Percentiles rank a stretch among this genome's conserved stretches.
These are phyloP conservation scores for Plebejus anna DNA, from an alignment of 2,888 invertebrate species.

Conservation along the genomic window DNA sequence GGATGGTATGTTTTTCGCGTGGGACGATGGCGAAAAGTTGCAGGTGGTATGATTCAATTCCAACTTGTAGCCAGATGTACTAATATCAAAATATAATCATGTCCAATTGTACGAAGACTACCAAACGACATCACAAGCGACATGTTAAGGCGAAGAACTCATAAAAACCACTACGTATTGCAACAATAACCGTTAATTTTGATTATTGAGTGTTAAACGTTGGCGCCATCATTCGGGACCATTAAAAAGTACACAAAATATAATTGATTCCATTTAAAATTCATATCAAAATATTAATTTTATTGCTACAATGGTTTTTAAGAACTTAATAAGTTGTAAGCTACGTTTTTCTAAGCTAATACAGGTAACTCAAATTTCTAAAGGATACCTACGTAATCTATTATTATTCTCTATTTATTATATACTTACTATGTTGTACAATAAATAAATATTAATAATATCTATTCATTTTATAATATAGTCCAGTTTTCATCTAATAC, in stretches of 20 bases:
- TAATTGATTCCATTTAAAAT: background rate
- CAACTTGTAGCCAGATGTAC: background rate
- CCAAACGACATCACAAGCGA: background rate
- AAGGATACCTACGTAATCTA: no score
- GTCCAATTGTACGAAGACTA: conserved; percentile 2
- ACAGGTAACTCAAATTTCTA: no score
- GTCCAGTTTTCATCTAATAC: background rate
- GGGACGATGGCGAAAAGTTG: no score
- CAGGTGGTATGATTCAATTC: background rate
- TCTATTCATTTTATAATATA: background rate
- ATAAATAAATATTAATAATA: background rate
- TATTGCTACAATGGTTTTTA: background rate
- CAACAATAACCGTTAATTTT: conserved; percentile 21
- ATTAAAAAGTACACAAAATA: conserved; percentile 20
- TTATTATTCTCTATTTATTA: no score
- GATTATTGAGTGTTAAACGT: conserved; percentile 23
- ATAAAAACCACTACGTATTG: conserved; percentile 10
- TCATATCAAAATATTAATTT: background rate
- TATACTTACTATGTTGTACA: no score
- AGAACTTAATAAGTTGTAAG: no score
- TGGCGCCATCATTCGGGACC: conserved; percentile 20
- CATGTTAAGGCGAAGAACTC: conserved; percentile 11
- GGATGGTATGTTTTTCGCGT: no score
- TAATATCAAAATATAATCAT: background rate
- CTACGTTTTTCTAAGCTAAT: no score